phyloP scores from a whole-genome alignment of 2,888 invertebrate species.

The Tricholauxania praeusta region DNA sequence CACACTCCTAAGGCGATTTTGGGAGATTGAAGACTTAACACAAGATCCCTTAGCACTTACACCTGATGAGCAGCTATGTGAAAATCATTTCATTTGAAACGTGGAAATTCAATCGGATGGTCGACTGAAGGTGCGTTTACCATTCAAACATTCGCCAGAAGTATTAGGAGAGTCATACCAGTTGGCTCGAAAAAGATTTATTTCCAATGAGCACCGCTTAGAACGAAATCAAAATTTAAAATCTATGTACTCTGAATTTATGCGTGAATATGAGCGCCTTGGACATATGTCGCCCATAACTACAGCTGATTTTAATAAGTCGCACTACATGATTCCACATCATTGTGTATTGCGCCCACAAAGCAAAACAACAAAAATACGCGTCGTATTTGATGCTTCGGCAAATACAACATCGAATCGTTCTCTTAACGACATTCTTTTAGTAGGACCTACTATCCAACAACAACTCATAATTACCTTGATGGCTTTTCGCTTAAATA shows the following conservation, averaged over 20 bases:
- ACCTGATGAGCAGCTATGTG: slow-evolving; percentile 24
- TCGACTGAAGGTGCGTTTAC: slow-evolving; percentile 28
- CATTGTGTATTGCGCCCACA: slow-evolving; percentile 32
- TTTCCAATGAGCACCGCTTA: slow-evolving; percentile 22
- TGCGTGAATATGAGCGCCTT: slow-evolving; percentile 10
- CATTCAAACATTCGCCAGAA: slow-evolving; percentile 16
- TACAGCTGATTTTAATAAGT: neutral
- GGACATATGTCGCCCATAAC: neutral
- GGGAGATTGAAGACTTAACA: slow-evolving; percentile 25
- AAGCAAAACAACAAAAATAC: slow-evolving; percentile 36
- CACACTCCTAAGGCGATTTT: slow-evolving; percentile 6
- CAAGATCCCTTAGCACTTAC: neutral
- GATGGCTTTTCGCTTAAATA: neutral
- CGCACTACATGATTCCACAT: slow-evolving; percentile 30
- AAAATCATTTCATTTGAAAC: slow-evolving; percentile 23
- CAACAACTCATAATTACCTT: slow-evolving; percentile 19
- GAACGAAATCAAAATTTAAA: slow-evolving; percentile 15
- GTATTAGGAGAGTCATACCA: slow-evolving; percentile 34
- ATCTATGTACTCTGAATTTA: slow-evolving; percentile 28
- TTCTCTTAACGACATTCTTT: slow-evolving; percentile 30
- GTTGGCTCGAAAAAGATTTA: slow-evolving; percentile 19
- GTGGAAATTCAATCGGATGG: slow-evolving; percentile 24
- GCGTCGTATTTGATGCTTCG: slow-evolving; percentile 38
- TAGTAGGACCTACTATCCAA: slow-evolving; percentile 34
- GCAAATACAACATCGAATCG: slow-evolving; percentile 22